Evolutionary conservation across 2,113 vertebrate species (phyloP).

Genomic region (Corythornis vintsioides): DNA sequence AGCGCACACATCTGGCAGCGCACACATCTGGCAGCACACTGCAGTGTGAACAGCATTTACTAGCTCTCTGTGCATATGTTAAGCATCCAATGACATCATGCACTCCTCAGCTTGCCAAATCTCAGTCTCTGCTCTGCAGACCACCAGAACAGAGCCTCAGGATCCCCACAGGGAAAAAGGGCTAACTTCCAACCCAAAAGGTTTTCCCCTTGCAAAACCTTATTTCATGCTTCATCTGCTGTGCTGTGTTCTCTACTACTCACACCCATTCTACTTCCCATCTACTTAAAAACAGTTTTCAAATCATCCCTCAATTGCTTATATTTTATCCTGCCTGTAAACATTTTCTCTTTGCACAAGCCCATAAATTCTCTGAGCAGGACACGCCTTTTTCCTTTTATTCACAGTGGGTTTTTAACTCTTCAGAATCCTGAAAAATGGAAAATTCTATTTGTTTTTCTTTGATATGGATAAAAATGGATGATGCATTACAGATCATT

Average conservation of each 20-base stretch:
- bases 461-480: neutral
- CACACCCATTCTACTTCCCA: neutral
- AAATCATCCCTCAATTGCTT: neutral
- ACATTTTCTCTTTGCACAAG: neutral
- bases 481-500: neutral
- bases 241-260: constrained; percentile 16
- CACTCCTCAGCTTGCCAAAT: constrained; percentile 61
- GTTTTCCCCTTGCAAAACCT: constrained; percentile 45
- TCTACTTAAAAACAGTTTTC: neutral
- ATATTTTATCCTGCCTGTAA: neutral
- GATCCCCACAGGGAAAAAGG: constrained; percentile 38
- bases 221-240: constrained; percentile 46
- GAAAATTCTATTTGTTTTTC: neutral
- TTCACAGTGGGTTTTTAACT: constrained; percentile 16
- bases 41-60: constrained; percentile 59
- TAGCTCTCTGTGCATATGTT: constrained; percentile 65
- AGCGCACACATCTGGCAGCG: constrained; percentile 66
- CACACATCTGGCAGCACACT: constrained; percentile 56
- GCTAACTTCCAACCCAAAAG: constrained; percentile 57
- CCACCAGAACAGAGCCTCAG: constrained; percentile 76
- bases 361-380: neutral
- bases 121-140: constrained; percentile 61
- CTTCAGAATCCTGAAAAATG: neutral
- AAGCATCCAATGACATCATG: constrained; percentile 77
- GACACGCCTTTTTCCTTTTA: neutral